phyloP scores from a whole-genome alignment of 2,888 invertebrate genomes.

The Chalcosyrphus nemorum region DNA sequence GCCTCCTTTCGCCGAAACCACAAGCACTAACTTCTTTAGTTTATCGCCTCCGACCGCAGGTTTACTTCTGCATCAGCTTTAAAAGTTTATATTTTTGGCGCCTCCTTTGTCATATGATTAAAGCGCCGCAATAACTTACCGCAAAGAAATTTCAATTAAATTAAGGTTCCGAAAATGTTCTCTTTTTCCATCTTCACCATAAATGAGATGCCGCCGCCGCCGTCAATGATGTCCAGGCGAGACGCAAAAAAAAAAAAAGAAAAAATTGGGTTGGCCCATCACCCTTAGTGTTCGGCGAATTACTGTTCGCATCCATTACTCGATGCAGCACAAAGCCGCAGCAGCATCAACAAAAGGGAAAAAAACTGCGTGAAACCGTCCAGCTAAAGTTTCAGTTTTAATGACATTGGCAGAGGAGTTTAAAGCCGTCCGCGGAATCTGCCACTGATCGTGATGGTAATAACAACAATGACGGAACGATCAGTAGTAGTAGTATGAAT shows the following conservation, averaged over 20 bases:
- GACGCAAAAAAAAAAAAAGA: neutral
- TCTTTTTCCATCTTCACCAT: slow-evolving; percentile 19
- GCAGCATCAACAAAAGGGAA: no score
- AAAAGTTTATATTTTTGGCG: slow-evolving; percentile 61
- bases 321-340: neutral
- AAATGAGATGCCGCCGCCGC: neutral
- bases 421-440: slow-evolving; percentile 15
- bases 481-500: slow-evolving; percentile 16
- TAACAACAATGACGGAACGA: slow-evolving; percentile 55
- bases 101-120: slow-evolving; percentile 65
- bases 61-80: slow-evolving; percentile 22
- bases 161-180: slow-evolving; percentile 21
- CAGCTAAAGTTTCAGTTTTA: slow-evolving; percentile 58
- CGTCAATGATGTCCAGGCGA: no score
- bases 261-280: slow-evolving; percentile 65
- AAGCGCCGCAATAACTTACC: slow-evolving; percentile 59
- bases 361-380: slow-evolving; percentile 21
- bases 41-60: slow-evolving; percentile 30
- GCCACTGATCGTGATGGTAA: slow-evolving; percentile 27
- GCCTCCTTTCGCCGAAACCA: slow-evolving; percentile 1
- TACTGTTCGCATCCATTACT: slow-evolving; percentile 25
- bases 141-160: slow-evolving; percentile 60
- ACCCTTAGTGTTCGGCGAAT: slow-evolving; percentile 62
- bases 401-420: slow-evolving; percentile 65
- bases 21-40: slow-evolving; percentile 20